Evolutionary conservation across 2,113 vertebrate species (phyloP), one percentile per base, ranked within the genome.

Genomic region (Dicaeum eximium): DNA sequence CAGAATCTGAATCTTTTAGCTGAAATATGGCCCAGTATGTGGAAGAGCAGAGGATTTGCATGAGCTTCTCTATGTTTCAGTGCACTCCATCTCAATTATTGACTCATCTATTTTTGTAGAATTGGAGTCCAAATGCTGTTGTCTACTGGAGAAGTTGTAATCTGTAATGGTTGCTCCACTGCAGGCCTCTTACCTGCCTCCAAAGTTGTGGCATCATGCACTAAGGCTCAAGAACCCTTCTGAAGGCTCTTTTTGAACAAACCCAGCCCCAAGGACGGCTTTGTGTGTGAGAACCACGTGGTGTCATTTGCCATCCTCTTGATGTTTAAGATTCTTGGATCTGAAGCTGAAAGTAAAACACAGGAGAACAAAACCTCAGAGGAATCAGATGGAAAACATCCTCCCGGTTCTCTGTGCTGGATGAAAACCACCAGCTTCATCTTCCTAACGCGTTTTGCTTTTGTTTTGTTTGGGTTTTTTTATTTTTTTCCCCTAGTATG

Each of bases 361-460:
- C 12, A 1, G 1, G 8, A 69, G 42, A 82, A 28, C 28, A 57
- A 93, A 92, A 65, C 58, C 58, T 82, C 3, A 0, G 28, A 40
- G 24, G 54, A 37, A 38, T 53, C 9, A 40, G 62, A 44, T 3
- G 14, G 69, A 86, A 83, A 81, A 56, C 1, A 1, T 60, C 72
- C 37, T 80, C 75, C 50, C 45, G 38, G 17, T 74, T 61, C 60
- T 85, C 37, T 17, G 66, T 27, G 64, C 80, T 58, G 82, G 71
- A 80, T 62, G 44, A 80, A 90, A 93, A 70, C 71, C 64, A 21
- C 44, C 11, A 0, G 51, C 79, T 86, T 88, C 94, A 51, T 71
- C 51, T 62, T 84, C 65, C 80, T 51, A 45, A 71, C 0, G 0
- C 1, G 0, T 66, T 93, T 58, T 54, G 70, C n/a, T 47, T 62